Evolutionary conservation across 2,797 vertebrate species (phyloP).

Genomic region (Oophaga sylvatica): DNA sequence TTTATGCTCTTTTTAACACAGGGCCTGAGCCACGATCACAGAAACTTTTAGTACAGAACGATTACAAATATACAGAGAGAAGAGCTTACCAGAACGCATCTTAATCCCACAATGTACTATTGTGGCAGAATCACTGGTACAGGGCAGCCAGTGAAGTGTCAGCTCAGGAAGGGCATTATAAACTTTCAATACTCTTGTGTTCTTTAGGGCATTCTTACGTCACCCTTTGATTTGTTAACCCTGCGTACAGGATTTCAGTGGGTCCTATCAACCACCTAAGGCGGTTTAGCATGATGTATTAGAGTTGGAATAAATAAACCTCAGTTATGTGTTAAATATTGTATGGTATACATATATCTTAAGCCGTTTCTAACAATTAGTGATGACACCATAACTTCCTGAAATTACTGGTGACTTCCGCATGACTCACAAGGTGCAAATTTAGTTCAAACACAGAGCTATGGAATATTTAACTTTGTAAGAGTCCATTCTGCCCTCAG

Average conservation of each 20-base stretch:
- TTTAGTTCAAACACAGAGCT: neutral
- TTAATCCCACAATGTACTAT: too few species aligned
- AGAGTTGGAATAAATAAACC: neutral
- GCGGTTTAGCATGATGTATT: neutral
- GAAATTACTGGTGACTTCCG: neutral
- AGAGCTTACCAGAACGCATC: too few species aligned
- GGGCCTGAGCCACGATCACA: too few species aligned
- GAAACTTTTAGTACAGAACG: too few species aligned
- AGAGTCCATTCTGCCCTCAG: neutral
- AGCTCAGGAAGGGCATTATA: too few species aligned
- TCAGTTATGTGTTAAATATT: neutral
- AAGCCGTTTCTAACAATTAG: neutral
- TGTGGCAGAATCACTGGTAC: too few species aligned
- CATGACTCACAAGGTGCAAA: neutral
- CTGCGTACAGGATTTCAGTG: neutral
- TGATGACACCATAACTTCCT: conserved; percentile 16
- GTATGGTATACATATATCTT: neutral
- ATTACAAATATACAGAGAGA: too few species aligned
- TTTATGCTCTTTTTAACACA: too few species aligned
- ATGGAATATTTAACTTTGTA: neutral
- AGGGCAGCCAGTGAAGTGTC: too few species aligned
- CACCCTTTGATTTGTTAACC: neutral
- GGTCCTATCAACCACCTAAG: neutral
- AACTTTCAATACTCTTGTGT: too few species aligned
- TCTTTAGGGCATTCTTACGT: neutral